Conservation (phyloP, 2,888 invertebrate genomes). For the Anoplius nigerrimus region DNA sequence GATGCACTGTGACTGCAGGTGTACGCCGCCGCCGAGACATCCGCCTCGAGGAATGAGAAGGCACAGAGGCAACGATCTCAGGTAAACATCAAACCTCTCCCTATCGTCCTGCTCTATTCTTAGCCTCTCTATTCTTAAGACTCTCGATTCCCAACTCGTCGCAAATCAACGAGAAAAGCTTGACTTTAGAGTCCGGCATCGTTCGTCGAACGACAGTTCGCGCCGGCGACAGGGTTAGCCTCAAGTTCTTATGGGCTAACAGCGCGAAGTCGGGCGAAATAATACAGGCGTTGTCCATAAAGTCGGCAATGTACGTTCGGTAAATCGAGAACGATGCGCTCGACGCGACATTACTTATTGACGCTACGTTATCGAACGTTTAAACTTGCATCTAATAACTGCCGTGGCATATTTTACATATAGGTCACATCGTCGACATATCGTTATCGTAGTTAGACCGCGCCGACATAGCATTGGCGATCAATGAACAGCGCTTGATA, state of each 20-base stretch:
- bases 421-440: constrained; percentile 1
- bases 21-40: constrained; percentile 80
- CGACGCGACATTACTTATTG: background rate
- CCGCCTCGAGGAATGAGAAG: constrained; percentile 77
- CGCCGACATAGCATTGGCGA: background rate
- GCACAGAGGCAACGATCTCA: constrained; percentile 78
- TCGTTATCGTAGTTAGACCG: background rate
- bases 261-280: too few species aligned
- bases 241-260: too few species aligned
- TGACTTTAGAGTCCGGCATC: too few species aligned
- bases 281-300: too few species aligned
- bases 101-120: too few species aligned
- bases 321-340: background rate
- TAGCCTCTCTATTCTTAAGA: too few species aligned
- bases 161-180: too few species aligned
- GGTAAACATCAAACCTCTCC: constrained; percentile 70
- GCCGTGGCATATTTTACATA: background rate
- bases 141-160: too few species aligned
- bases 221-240: too few species aligned
- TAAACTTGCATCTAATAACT: background rate
- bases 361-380: background rate
- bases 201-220: too few species aligned
- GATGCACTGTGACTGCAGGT: constrained; percentile 91
- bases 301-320: background rate
- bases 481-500: background rate